Percentiles rank a stretch among this genome's conserved stretches.
Evolutionary conservation across 2,797 vertebrate species (phyloP).

Genomic region (Pseudomugil tenellus): DNA sequence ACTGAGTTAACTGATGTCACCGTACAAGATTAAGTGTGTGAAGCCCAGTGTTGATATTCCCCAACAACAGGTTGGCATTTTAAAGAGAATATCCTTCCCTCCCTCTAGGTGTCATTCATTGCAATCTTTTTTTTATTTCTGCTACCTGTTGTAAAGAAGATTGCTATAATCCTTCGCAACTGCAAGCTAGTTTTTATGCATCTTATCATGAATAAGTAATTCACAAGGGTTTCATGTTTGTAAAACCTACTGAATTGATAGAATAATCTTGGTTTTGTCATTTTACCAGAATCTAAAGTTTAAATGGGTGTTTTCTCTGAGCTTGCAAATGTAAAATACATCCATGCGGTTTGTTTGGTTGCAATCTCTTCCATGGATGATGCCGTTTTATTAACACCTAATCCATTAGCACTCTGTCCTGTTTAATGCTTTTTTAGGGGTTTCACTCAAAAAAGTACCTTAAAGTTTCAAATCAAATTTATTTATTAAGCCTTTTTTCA

Average conservation of each 20-base stretch:
- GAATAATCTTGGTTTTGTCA: not conserved
- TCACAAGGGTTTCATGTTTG: not conserved
- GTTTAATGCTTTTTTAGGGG: conserved; percentile 10
- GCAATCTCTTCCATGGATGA: not conserved
- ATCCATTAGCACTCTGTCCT: conserved; percentile 3
- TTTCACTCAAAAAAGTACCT: not conserved
- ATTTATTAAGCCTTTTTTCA: too few species aligned
- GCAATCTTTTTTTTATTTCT: not conserved
- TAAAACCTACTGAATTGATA: not conserved
- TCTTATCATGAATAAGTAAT: not conserved
- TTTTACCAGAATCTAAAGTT: not conserved
- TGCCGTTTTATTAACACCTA: not conserved
- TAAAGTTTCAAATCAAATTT: too few species aligned
- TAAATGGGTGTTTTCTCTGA: not conserved
- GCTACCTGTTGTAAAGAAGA: not conserved
- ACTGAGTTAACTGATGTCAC: not conserved
- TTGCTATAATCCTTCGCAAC: not conserved
- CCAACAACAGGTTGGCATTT: not conserved
- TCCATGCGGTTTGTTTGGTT: not conserved
- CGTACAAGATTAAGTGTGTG: not conserved
- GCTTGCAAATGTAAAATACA: not conserved
- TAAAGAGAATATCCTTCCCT: not conserved
- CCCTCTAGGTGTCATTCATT: not conserved
- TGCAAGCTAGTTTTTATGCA: not conserved
- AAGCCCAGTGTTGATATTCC: not conserved